Conservation (phyloP, 1,140 invertebrate species). For the Oscheius sp. region DNA sequence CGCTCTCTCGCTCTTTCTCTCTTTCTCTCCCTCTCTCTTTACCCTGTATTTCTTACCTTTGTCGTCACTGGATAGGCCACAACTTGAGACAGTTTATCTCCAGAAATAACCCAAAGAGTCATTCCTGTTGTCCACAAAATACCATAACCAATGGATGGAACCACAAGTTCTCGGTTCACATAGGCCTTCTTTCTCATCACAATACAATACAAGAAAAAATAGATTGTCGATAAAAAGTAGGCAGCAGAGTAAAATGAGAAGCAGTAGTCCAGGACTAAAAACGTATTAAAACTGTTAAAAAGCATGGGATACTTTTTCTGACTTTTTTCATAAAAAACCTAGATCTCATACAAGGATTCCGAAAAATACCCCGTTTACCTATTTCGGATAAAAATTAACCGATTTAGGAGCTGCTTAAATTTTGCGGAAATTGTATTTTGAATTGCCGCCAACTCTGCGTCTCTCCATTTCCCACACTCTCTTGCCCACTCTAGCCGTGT, state of each 20-base stretch:
- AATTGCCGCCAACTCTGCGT: too few species aligned
- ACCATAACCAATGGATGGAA: conserved; percentile 52
- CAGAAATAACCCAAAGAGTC: conserved; percentile 52
- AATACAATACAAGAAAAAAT: conserved; percentile 48
- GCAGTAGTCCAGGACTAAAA: conserved; percentile 54
- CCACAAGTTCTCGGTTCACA: conserved; percentile 40
- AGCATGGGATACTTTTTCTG: too few species aligned
- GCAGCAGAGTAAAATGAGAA: conserved; percentile 54
- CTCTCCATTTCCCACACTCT: too few species aligned
- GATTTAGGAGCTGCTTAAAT: too few species aligned
- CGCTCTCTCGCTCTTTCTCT: too few species aligned
- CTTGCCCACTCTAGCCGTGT: too few species aligned
- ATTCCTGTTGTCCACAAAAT: conserved; percentile 47
- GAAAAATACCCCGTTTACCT: too few species aligned
- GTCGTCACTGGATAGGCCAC: conserved; percentile 55
- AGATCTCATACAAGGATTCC: too few species aligned
- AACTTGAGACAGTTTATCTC: conserved; percentile 46
- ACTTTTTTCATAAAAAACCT: too few species aligned
- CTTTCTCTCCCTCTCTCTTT: too few species aligned
- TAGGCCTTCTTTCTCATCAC: conserved; percentile 38
- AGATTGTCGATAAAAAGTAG: conserved; percentile 54
- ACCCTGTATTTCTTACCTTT: conserved; percentile 40
- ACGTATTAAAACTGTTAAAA: neutral
- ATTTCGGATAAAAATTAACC: too few species aligned
- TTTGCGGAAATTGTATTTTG: too few species aligned